These are phyloP conservation scores for Chromoteleia sp. DNA, from an alignment of 2,888 invertebrate genomes.

Conservation along the genomic window DNA sequence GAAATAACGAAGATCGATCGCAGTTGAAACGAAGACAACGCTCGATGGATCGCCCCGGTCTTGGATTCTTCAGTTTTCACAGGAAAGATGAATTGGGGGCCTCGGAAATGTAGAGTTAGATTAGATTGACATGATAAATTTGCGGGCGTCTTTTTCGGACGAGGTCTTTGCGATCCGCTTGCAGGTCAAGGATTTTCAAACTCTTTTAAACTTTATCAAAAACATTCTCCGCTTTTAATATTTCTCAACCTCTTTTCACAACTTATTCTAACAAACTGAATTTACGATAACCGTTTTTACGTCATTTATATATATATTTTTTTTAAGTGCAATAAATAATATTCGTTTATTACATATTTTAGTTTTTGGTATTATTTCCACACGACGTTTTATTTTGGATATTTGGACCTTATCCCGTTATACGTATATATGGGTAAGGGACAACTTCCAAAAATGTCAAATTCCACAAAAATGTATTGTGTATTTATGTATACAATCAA, in stretches of 20 bases:
- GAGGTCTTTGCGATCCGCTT: not conserved
- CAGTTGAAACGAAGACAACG: conserved; percentile 57
- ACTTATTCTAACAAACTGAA: no score
- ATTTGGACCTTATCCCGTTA: no score
- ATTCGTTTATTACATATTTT: no score
- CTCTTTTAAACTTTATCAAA: not conserved
- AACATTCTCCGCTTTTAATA: not conserved
- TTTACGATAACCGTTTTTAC: no score
- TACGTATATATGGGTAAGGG: no score
- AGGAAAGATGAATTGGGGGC: conserved; percentile 56
- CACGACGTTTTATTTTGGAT: no score
- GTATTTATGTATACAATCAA: no score
- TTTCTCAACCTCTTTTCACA: not conserved
- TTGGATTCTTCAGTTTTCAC: conserved; percentile 59
- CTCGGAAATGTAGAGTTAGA: conserved; percentile 36
- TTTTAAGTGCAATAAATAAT: no score
- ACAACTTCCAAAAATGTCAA: no score
- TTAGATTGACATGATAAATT: conserved; percentile 64
- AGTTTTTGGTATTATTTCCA: no score
- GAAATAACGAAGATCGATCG: conserved; percentile 72
- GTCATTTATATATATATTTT: no score
- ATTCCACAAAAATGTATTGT: no score
- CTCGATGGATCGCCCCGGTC: conserved; percentile 42
- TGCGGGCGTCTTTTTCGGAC: conserved; percentile 15
- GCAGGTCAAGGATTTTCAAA: conserved; percentile 7